These are phyloP conservation scores for Amblyornis subalaris DNA, from an alignment of 2,113 vertebrate species.

Conservation along the genomic window DNA sequence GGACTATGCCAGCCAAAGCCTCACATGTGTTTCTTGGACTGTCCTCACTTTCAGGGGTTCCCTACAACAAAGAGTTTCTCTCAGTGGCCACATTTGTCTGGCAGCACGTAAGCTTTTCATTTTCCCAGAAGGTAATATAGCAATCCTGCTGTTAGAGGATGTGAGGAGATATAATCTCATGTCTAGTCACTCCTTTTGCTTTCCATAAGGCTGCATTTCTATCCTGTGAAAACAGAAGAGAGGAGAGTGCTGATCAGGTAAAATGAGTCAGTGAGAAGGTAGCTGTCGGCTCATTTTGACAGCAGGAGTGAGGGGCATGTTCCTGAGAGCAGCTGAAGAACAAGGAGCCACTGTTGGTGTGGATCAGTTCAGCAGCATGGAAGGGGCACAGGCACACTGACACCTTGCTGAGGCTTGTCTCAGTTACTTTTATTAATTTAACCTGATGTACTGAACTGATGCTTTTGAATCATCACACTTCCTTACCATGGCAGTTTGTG, in stretches of 20 bases:
- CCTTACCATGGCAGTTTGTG: background rate
- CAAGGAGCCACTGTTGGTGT: fast-evolving
- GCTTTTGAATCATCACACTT: background rate
- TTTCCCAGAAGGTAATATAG: background rate
- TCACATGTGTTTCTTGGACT: background rate
- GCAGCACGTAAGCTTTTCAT: fast-evolving
- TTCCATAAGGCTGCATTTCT: background rate
- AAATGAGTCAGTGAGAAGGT: background rate
- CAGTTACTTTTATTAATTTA: background rate
- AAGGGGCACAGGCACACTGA: background rate
- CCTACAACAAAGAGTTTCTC: background rate
- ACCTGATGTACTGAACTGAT: background rate
- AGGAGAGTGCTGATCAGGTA: background rate
- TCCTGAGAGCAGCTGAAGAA: background rate
- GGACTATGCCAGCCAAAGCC: background rate
- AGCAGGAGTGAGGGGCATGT: background rate
- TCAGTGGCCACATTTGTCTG: background rate
- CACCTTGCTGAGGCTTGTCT: background rate
- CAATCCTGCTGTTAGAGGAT: background rate
- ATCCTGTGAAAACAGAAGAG: background rate
- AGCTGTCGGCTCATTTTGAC: background rate
- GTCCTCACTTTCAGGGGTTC: background rate
- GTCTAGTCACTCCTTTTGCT: background rate
- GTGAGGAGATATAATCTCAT: background rate
- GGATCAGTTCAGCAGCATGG: background rate